phyloP scores from a whole-genome alignment of 2,113 vertebrate species.

The Australoheros scitulus region DNA sequence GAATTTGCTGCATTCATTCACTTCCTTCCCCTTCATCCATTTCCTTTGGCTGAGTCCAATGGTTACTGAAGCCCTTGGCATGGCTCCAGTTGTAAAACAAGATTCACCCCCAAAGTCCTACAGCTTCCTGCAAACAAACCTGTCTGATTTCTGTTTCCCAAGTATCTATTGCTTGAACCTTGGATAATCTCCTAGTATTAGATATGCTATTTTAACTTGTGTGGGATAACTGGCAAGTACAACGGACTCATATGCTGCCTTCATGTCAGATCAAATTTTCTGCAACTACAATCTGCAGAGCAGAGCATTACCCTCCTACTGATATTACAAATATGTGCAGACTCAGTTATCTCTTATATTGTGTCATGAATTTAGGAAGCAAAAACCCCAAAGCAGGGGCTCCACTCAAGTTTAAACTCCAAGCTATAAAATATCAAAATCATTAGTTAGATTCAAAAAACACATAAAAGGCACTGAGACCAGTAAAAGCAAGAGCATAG shows the following conservation, averaged over 20 bases:
- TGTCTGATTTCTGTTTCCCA: neutral
- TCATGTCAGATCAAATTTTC: slow-evolving; percentile 47
- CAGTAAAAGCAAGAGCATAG: neutral
- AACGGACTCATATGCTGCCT: slow-evolving; percentile 22
- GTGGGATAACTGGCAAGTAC: slow-evolving; percentile 53
- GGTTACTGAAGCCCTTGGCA: neutral
- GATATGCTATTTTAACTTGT: slow-evolving; percentile 23
- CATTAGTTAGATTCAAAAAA: slow-evolving; percentile 28
- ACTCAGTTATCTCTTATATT: slow-evolving; percentile 23
- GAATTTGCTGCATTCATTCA: neutral
- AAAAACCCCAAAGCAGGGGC: slow-evolving; percentile 32
- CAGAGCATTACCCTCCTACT: slow-evolving; percentile 44
- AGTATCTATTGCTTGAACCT: neutral
- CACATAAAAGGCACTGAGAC: neutral
- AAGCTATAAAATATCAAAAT: slow-evolving; percentile 40
- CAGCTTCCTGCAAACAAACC: neutral
- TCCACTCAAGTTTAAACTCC: slow-evolving; percentile 13
- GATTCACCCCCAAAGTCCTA: neutral
- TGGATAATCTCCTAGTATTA: slow-evolving; percentile 25
- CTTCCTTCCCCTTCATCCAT: neutral
- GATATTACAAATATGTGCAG: slow-evolving; percentile 45
- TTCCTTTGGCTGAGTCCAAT: neutral
- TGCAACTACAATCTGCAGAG: slow-evolving; percentile 44
- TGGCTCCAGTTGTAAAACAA: neutral
- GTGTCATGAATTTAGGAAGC: slow-evolving; percentile 28